Evolutionary conservation across 2,797 vertebrate genomes (phyloP).

Genomic region (Typhlichthys eigenmanni): DNA sequence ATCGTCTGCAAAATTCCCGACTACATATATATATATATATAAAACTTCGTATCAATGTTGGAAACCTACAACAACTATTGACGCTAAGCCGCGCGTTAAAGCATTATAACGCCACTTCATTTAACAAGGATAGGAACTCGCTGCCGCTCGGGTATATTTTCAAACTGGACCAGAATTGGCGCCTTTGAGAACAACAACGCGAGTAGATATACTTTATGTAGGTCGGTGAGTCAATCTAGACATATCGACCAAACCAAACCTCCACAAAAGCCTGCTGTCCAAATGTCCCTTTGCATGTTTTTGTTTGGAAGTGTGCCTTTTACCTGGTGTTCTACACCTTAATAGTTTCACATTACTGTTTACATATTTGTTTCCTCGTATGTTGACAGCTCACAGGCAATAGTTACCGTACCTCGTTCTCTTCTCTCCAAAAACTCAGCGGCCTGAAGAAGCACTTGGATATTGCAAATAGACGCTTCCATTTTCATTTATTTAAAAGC

Average conservation of each 20-base stretch:
- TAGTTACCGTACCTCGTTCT: slow-evolving; percentile 77
- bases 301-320: not conserved
- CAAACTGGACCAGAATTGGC: slow-evolving; percentile 79
- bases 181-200: slow-evolving; percentile 81
- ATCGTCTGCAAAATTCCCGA: not conserved
- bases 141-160: slow-evolving; percentile 62
- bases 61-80: no score
- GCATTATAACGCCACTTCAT: slow-evolving; percentile 14
- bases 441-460: slow-evolving; percentile 92
- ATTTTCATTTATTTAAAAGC: slow-evolving; percentile 56
- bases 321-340: slow-evolving; percentile 37
- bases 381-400: slow-evolving; percentile 45
- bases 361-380: slow-evolving; percentile 50
- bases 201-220: slow-evolving; percentile 64
- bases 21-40: not conserved
- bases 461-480: slow-evolving; percentile 85
- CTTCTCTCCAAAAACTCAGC: slow-evolving; percentile 91
- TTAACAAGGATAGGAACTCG: slow-evolving; percentile 4
- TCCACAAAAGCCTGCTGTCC: accelerated
- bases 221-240: slow-evolving; percentile 74
- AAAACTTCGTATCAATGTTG: not conserved
- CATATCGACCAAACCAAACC: slow-evolving; percentile 19
- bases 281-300: accelerated
- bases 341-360: slow-evolving; percentile 42
- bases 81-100: no score